Evolutionary conservation across 2,888 invertebrate species (phyloP), one percentile per base, ranked within the genome.

Genomic region (Pherbina coryleti): DNA sequence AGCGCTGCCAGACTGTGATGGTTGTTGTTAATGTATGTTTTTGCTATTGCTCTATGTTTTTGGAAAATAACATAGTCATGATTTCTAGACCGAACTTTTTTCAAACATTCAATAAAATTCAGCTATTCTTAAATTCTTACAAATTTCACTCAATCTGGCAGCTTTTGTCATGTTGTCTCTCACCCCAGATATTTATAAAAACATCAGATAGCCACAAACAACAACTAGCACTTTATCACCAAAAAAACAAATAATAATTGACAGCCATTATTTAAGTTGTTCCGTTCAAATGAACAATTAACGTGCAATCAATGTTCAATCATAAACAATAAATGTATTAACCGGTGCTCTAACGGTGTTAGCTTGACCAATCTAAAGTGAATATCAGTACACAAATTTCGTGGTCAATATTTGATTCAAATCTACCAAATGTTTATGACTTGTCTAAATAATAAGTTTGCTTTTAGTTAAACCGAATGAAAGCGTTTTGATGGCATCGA

Each of bases 1-100:
- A 31, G n/a, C 19, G 77, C n/a, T 44, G 76, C 70, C 70, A 76
- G 19, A 76, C 5, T 44, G 11, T 70, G 19, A 76, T 5, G 1
- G 11, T 44, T 44, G 44, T 8, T 11, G 44, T n/a, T n/a, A n/a
- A n/a, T 11, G 1, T 1, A 2, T 44, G 11, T 44, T 44, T 44
- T 44, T 51, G 28, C 3, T 51, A n/a, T 14, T 53, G 53, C 28
- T 55, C 11, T 14, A 8, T n/a, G n/a, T n/a, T n/a, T n/a, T n/a
- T 34, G 53, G 2, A 51, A 25, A 19, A 51, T 22, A 2, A 53
- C 49, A 53, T 5, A 25, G n/a, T 28, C 25, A 55, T 17, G 5
- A 1, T 19, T 55, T 55, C 22, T 53, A 53, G 53, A n/a, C n/a
- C 17, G 17, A 53, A 53, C 5, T 3, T 51, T 3, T 51, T 51